phyloP scores from a whole-genome alignment of 2,888 invertebrate species.

The Polydrusus tereticollis region DNA sequence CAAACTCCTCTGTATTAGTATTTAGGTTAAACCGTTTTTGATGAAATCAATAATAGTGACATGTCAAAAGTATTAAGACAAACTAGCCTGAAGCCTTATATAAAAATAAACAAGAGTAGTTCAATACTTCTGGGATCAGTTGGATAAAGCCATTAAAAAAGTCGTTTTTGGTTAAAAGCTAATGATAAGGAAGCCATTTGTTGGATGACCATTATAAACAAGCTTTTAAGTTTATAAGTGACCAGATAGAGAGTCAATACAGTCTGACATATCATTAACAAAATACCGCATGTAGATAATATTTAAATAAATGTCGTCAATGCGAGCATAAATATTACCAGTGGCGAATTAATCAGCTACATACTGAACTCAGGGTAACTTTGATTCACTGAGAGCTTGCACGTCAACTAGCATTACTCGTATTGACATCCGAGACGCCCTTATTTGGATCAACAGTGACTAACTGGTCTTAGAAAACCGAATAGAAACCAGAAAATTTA shows the following conservation, averaged over 20 bases:
- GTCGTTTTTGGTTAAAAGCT: neutral
- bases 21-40: too few species aligned
- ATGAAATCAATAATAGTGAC: too few species aligned
- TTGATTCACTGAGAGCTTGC: too few species aligned
- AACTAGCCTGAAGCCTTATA: neutral
- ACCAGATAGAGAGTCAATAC: neutral
- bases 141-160: neutral
- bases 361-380: too few species aligned
- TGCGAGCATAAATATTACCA: neutral
- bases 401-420: too few species aligned
- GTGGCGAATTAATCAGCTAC: too few species aligned
- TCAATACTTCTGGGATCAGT: neutral
- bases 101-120: neutral
- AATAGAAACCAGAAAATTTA: too few species aligned
- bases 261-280: neutral
- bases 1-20: too few species aligned
- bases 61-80: too few species aligned
- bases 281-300: neutral
- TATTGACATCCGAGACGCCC: too few species aligned
- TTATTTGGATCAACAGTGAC: too few species aligned
- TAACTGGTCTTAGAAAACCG: too few species aligned
- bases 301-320: neutral
- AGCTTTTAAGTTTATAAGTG: neutral
- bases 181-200: slow-evolving; percentile 13
- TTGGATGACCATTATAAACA: neutral